Evolutionary conservation across 2,797 vertebrate species (phyloP), one percentile per base, ranked within the genome.

Genomic region (Lepidocolaptes lacrymiger): DNA sequence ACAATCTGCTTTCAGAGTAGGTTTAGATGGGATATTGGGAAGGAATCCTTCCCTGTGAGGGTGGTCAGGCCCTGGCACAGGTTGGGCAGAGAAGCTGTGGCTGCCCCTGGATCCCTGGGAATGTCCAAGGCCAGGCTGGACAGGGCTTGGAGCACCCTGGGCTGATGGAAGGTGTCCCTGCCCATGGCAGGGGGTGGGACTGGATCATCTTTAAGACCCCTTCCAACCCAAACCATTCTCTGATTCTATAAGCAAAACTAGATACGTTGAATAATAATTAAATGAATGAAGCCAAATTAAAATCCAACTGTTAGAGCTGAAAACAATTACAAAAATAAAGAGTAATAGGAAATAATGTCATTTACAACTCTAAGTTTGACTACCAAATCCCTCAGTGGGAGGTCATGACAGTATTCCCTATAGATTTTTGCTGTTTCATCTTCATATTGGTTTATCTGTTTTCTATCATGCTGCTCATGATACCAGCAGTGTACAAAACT

Each of bases 121-220:
- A 11, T 62, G 78, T 0, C 48, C 63, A 49, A 55, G 46, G 26
- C 36, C 41, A 55, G 71, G 36, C 0, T 82, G 77, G 69, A 68
- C 0, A 1, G 20, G 28, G 16, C 3, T 26, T 4, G 34, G 64
- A 71, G 17, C 41, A 55, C 0, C 61, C 48, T 62, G 78, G 48
- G 41, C 10, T 0, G 10, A 78, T 15, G 27, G 27, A 0, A 75
- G 2, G 12, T 62, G 69, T 68, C 48, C 30, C 54, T 67, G 12
- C 21, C 49, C n/a, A 16, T 4, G 21, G 7, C 30, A 16, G 64
- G 16, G 21, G 14, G 12, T 62, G 55, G 1, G 0, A 36, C 5
- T 14, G 20, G 32, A 12, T 37, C 10, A 4, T 2, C 2, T 30
- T 55, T 43, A 68, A 2, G 5, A 2, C 27, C 13, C 22, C 13